Conservation (phyloP, 2,113 vertebrate genomes). For the Hirundichthys speculiger region DNA sequence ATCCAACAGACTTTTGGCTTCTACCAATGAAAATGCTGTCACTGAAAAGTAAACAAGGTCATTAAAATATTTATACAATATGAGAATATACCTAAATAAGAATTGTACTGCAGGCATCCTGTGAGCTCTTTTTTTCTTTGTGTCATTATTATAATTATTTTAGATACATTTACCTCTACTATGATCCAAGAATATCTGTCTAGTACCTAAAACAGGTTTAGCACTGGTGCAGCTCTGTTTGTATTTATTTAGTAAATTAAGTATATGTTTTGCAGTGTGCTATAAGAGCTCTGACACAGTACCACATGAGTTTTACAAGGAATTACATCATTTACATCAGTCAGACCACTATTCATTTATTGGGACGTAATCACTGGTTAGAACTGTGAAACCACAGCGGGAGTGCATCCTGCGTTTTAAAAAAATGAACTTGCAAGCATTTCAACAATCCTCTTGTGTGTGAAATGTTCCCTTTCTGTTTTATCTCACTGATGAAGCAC, state of each 20-base stretch:
- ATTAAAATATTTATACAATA: constrained; percentile 40
- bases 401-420: not conserved
- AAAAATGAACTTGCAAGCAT: not conserved
- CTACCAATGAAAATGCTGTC: constrained; percentile 10
- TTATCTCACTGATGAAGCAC: not conserved
- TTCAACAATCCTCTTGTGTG: constrained; percentile 6
- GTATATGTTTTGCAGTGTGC: not conserved
- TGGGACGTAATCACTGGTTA: constrained; percentile 15
- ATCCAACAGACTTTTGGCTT: constrained; percentile 33
- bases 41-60: constrained; percentile 42
- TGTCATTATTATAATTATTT: constrained; percentile 4
- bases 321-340: constrained; percentile 30
- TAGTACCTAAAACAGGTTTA: not conserved
- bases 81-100: constrained; percentile 1
- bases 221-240: not conserved
- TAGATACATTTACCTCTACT: too few relatives aligned
- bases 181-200: too few relatives aligned
- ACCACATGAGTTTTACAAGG: constrained; percentile 1
- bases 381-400: not conserved
- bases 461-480: not conserved
- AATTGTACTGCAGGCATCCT: constrained; percentile 22
- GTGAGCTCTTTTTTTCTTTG: not conserved
- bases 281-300: not conserved
- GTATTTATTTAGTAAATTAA: not conserved
- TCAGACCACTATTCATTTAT: constrained; percentile 9